Percentiles rank a stretch among this genome's conserved stretches.
Evolutionary conservation across 2,797 vertebrate species (phyloP).

Genomic region (Acropternis orthonyx): DNA sequence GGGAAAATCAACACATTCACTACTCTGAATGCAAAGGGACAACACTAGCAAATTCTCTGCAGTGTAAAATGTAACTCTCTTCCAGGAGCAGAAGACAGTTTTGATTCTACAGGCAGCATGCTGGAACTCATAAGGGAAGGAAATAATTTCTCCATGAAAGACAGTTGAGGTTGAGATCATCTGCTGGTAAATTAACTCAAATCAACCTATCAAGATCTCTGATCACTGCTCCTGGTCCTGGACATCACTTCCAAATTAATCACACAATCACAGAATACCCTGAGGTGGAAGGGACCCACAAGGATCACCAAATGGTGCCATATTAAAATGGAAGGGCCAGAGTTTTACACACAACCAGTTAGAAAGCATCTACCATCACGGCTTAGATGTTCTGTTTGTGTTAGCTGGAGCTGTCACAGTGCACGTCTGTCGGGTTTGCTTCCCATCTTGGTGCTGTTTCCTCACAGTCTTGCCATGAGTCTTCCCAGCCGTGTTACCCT

Average conservation of each 20-base stretch:
- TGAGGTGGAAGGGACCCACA: not conserved
- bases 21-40: not conserved
- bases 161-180: not conserved
- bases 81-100: not conserved
- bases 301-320: not conserved
- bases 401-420: not conserved
- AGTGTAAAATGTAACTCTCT: fast-evolving
- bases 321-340: not conserved
- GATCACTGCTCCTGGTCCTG: not conserved
- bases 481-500: not conserved
- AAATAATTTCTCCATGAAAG: not conserved
- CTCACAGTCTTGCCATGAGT: not conserved
- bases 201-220: not conserved
- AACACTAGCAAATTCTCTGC: not conserved
- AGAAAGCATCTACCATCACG: not conserved
- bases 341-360: not conserved
- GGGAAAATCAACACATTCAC: not conserved
- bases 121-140: not conserved
- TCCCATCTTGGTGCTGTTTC: not conserved
- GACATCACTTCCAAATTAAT: not conserved
- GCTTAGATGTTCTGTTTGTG: not conserved
- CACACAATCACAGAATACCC: not conserved
- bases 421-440: not conserved
- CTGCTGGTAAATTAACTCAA: not conserved
- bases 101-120: not conserved